Evolutionary conservation across 1,140 invertebrate genomes (phyloP).

Genomic region (Babylonia areolata): DNA sequence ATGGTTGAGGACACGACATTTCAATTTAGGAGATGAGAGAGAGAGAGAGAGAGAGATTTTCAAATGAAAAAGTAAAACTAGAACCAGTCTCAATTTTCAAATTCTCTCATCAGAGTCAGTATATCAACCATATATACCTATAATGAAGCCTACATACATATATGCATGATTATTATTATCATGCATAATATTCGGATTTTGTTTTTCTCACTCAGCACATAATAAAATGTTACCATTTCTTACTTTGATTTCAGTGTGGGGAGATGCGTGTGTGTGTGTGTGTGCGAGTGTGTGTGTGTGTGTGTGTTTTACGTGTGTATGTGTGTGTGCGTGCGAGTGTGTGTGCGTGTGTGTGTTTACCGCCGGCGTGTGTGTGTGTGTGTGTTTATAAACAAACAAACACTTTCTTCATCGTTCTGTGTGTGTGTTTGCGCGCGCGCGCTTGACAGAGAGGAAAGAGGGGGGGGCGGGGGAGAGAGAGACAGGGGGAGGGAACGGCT

Average conservation of each 20-base stretch:
- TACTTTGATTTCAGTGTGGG: too few species aligned
- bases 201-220: too few species aligned
- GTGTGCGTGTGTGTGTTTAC: slow-evolving; percentile 24
- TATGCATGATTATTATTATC: too few species aligned
- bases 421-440: background rate
- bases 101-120: background rate
- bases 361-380: slow-evolving; percentile 17
- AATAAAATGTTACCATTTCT: too few species aligned
- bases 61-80: background rate
- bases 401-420: too few species aligned
- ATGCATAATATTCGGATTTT: too few species aligned
- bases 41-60: background rate
- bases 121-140: too few species aligned
- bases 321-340: slow-evolving; percentile 18
- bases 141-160: background rate
- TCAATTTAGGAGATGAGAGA: background rate
- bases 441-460: background rate
- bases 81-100: background rate
- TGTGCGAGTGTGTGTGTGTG: background rate
- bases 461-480: background rate
- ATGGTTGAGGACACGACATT: background rate
- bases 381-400: background rate
- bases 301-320: background rate
- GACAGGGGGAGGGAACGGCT: background rate
- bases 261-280: background rate